Evolutionary conservation across 2,888 invertebrate genomes (phyloP).

Genomic region (Nymphalis polychloros): DNA sequence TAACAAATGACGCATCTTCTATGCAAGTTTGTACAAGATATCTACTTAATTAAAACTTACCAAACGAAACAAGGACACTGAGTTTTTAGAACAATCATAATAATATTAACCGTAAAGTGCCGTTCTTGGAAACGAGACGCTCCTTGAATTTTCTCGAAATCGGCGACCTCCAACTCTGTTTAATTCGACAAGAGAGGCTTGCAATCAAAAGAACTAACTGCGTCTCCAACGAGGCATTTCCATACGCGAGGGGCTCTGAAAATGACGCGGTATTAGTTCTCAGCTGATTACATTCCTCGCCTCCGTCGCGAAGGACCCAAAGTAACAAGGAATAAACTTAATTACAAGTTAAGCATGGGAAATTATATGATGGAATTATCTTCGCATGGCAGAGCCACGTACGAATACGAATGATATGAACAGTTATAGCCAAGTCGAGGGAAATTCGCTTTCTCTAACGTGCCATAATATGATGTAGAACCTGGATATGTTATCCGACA

Average conservation of each 20-base stretch:
- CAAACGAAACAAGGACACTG: not conserved
- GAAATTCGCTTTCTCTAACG: slow-evolving; percentile 19
- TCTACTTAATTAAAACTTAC: slow-evolving; percentile 60
- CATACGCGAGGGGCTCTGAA: slow-evolving; percentile 75
- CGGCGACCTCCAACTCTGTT: slow-evolving; percentile 69
- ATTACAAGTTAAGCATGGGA: slow-evolving; percentile 79
- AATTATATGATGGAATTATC: slow-evolving; percentile 81
- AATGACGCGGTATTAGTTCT: slow-evolving; percentile 78
- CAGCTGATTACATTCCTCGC: slow-evolving; percentile 80
- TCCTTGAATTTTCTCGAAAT: slow-evolving; percentile 77
- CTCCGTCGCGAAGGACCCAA: slow-evolving; percentile 72
- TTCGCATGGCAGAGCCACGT: slow-evolving; percentile 65
- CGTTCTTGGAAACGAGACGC: slow-evolving; percentile 71
- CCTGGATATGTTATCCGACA: no score
- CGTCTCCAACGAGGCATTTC: slow-evolving; percentile 75
- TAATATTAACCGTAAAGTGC: slow-evolving; percentile 70
- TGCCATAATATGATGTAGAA: slow-evolving; percentile 15
- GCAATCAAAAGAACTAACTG: slow-evolving; percentile 80
- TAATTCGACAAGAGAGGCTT: slow-evolving; percentile 75
- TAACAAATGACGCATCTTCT: no score
- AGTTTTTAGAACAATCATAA: slow-evolving; percentile 53
- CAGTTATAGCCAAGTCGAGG: slow-evolving; percentile 28
- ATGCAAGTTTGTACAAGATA: no score
- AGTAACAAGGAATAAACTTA: slow-evolving; percentile 79
- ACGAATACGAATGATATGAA: slow-evolving; percentile 38